Conservation (phyloP, 1,140 invertebrate species). For the Sitobion miscanthi region DNA sequence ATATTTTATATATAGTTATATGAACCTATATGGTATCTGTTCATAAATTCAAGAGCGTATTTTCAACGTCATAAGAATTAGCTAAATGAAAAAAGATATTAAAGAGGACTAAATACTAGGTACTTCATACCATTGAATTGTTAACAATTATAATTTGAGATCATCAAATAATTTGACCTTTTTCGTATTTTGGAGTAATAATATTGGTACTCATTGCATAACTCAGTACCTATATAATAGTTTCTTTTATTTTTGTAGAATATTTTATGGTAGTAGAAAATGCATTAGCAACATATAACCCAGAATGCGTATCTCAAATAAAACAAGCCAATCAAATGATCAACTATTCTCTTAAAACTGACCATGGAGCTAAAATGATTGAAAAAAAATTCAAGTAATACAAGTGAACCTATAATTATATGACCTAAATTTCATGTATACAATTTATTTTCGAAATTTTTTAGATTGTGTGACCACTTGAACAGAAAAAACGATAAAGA, state of each 20-base stretch:
- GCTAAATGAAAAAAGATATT: too few relatives aligned
- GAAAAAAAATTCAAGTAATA: conserved; percentile 36
- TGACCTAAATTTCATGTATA: not conserved
- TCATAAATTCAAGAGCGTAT: too few relatives aligned
- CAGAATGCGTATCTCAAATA: conserved; percentile 71
- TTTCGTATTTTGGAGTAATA: not conserved
- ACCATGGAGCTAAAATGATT: not conserved
- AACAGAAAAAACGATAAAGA: conserved; percentile 70
- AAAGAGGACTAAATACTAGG: too few relatives aligned
- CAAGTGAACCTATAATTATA: not conserved
- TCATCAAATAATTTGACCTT: not conserved
- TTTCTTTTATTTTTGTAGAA: conserved; percentile 66
- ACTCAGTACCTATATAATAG: not conserved
- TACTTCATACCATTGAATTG: too few relatives aligned
- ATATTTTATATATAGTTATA: too few relatives aligned
- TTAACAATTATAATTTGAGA: not conserved
- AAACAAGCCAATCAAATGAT: conserved; percentile 71
- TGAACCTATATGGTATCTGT: too few relatives aligned
- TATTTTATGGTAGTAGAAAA: conserved; percentile 77
- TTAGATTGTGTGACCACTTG: conserved; percentile 79
- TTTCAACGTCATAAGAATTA: too few relatives aligned
- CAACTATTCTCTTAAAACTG: conserved; percentile 59
- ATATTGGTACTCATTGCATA: not conserved
- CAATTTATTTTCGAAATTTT: conserved; percentile 59
- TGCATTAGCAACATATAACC: conserved; percentile 70